Evolutionary conservation across 2,888 invertebrate genomes (phyloP).

Genomic region (Stratiomys singularior): DNA sequence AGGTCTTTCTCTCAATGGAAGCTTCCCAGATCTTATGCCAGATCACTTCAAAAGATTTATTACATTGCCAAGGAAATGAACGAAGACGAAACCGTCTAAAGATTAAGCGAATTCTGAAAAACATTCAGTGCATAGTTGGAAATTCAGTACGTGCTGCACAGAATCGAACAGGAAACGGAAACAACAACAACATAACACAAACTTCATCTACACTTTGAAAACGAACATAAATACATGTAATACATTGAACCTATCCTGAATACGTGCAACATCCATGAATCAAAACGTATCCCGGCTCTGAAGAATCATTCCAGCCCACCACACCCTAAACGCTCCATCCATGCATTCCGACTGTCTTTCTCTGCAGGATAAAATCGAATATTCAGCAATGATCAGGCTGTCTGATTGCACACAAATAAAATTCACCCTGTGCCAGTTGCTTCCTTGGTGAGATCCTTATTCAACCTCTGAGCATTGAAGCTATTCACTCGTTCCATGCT

Average conservation of each 20-base stretch:
- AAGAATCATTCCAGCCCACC: conserved; percentile 3
- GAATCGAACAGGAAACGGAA: conserved; percentile 51
- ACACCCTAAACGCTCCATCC: not conserved
- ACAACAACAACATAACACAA: conserved; percentile 36
- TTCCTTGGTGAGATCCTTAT: conserved; percentile 11
- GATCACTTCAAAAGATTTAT: conserved; percentile 44
- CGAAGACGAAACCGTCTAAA: conserved; percentile 41
- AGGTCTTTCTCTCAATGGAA: no score
- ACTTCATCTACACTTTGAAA: conserved; percentile 27
- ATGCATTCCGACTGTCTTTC: conserved; percentile 34
- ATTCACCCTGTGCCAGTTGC: not conserved
- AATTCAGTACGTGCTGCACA: conserved; percentile 48
- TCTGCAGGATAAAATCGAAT: conserved; percentile 49
- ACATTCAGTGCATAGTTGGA: conserved; percentile 3
- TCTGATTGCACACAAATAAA: conserved; percentile 50
- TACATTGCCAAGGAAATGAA: conserved; percentile 38
- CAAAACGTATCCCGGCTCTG: conserved; percentile 17
- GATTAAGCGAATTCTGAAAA: conserved; percentile 38
- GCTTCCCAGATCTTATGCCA: no score
- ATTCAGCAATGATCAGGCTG: conserved; percentile 52
- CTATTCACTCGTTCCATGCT: not conserved
- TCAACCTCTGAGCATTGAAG: not conserved
- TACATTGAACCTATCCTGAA: not conserved
- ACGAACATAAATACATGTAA: conserved; percentile 25
- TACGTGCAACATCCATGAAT: conserved; percentile 32